Base-by-base conservation (phyloP, 2,888 invertebrate genomes). In the Gymnosoma rotundatum region DNA sequence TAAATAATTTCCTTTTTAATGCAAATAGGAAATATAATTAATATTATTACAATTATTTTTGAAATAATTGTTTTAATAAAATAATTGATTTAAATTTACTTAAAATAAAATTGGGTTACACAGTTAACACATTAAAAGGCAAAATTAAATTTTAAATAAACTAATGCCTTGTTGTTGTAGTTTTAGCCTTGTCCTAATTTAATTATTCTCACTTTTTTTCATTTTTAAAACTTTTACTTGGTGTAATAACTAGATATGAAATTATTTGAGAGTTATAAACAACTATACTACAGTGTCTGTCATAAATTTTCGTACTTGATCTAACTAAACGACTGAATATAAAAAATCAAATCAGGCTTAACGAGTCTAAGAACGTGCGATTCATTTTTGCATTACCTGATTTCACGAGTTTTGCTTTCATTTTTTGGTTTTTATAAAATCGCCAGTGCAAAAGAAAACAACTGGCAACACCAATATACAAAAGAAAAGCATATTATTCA, bases 51-150 rank as follows among this genome's bases (percentile, higher is more conserved):
- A 78, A 70, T 58, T 78, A 79, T 79, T 72, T 72, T 79, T 60
- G 16, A 72, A 79, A 79, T 79, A 79, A 72, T 79, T 78, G 12
- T 50, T 38, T 18, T 58, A 50, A 76, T 20, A 38, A 67, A 67
- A 75, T 21, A 56, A 74, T 45, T 74, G 42, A 16, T 32, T 45
- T 56, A 21, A 60, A 32, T 25, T 58, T 18, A 45, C 58, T 56
- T 56, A 21, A 16, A 42, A 56, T n/a, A 20, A 21, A 69, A 48
- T 52, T 50, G 42, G 25, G 54, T 58, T 70, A 70, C 58, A 70
- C 48, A 60, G 45, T 58, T 52, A 74, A 66, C 56, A 42, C 18
- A 48, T 58, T 58, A 21, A 72, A 64, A 58, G 52, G 52, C 66
- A 69, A 54, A 61, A 52, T 25, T 78, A 38, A 25, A 72, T 66